Evolutionary conservation across 2,797 vertebrate genomes (phyloP), one percentile per base, ranked within the genome.

Genomic region (Chrysocyon brachyurus): DNA sequence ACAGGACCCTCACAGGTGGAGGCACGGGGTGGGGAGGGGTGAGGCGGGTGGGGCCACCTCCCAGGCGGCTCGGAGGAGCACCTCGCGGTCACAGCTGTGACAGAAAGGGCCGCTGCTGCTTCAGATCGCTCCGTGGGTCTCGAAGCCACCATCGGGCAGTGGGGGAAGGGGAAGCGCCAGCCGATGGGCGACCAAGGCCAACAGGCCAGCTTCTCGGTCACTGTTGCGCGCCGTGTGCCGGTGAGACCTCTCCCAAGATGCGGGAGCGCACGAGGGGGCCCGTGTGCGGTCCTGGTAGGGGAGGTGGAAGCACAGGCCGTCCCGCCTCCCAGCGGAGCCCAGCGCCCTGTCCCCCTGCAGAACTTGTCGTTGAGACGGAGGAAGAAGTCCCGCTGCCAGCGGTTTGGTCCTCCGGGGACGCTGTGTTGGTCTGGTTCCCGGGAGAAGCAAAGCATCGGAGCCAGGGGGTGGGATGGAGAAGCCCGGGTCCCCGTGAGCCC

Each of bases 161-260:
- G 2, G 54, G 49, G 63, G 40, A 46, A n/a, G 21, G 3, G 17
- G 1, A 7, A 6, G 2, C 3, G 1, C 0, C 6, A 6, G 2
- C 9, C 52, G 1, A 2, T 1, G 33, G 33, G n/a, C 6, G 9
- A 0, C 31, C 22, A 0, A 7, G 31, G 21, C 54, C 66, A 12
- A 10, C 21, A 14, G 26, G 21, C 9, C 56, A 0, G 19, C 3
- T 15, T 33, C 78, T 49, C 9, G 1, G 7, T 2, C 2, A 6
- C 9, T 1, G 24, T 8, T 4, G 0, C 0, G 5, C 6, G 1
- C 5, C 8, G 0, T 21, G 31, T 21, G 31, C 10, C 0, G 0
- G 3, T 10, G 31, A 31, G 9, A 68, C 52, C 10, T 6, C 19
- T 4, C 0, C 21, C 33, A 52, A 75, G 49, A 6, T 0, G 1